Evolutionary conservation across 2,888 invertebrate genomes (phyloP).

Genomic region (Hartigia nigra): DNA sequence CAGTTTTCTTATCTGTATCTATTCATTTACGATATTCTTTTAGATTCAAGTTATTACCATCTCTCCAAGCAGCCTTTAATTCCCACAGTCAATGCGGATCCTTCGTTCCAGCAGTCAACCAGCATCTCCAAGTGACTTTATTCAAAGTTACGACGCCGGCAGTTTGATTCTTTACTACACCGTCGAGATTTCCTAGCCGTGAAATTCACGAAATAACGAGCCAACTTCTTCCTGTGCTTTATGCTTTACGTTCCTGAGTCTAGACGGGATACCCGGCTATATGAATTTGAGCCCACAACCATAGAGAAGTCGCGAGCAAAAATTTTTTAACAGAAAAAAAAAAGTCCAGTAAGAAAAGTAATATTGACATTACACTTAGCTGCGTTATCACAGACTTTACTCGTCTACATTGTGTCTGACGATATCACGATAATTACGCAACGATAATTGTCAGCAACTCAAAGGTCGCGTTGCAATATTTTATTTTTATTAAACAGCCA

Average conservation of each 20-base stretch:
- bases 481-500: not conserved
- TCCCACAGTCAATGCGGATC: not conserved
- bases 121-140: not conserved
- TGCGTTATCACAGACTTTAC: constrained; percentile 8
- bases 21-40: too few relatives aligned
- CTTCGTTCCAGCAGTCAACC: not conserved
- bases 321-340: constrained; percentile 8
- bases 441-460: not conserved
- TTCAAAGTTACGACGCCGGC: not conserved
- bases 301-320: constrained; percentile 2
- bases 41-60: not conserved
- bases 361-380: constrained; percentile 6
- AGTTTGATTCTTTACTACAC: not conserved
- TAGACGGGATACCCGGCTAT: constrained; percentile 27
- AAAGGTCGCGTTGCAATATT: not conserved
- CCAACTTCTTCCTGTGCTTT: constrained; percentile 16
- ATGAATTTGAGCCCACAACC: constrained; percentile 26
- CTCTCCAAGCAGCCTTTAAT: not conserved
- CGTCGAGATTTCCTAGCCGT: not conserved
- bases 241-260: constrained; percentile 17
- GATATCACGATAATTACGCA: not conserved
- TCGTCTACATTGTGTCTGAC: not conserved
- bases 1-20: too few relatives aligned
- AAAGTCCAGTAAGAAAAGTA: not conserved
- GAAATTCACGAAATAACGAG: constrained; percentile 29